phyloP scores from a whole-genome alignment of 1,140 invertebrate genomes.

The Ylistrum balloti region DNA sequence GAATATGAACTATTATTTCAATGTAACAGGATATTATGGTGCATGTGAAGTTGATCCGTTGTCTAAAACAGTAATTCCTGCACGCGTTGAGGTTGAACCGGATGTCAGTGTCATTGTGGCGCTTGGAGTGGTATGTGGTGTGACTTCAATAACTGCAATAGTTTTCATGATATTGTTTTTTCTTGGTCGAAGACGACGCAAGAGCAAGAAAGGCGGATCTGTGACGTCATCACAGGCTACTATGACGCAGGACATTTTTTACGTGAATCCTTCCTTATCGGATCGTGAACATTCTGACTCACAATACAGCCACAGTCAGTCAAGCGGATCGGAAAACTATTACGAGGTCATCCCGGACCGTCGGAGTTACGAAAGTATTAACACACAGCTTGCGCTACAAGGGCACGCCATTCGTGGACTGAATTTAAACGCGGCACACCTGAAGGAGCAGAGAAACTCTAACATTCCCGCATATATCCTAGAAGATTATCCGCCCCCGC shows the following conservation, averaged over 20 bases:
- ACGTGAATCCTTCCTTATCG: conserved; percentile 79
- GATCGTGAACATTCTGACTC: conserved; percentile 73
- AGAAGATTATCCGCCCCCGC: conserved; percentile 78
- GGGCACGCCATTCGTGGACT: conserved; percentile 62
- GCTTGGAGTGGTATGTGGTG: conserved; percentile 75
- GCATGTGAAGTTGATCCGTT: conserved; percentile 78
- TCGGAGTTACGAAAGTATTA: conserved; percentile 79
- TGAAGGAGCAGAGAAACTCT: conserved; percentile 57
- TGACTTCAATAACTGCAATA: conserved; percentile 73
- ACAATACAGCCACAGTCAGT: conserved; percentile 75
- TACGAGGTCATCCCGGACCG: conserved; percentile 80
- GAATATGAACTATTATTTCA: conserved; percentile 78
- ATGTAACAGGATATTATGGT: conserved; percentile 78
- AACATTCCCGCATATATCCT: conserved; percentile 73
- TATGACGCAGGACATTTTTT: conserved; percentile 81
- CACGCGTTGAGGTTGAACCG: conserved; percentile 59
- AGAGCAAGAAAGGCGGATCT: conserved; percentile 72
- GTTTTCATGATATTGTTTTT: conserved; percentile 76
- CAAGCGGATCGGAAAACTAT: conserved; percentile 78
- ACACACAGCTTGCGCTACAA: conserved; percentile 71
- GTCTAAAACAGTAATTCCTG: conserved; percentile 69
- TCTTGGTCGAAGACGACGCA: conserved; percentile 67
- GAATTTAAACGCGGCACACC: conserved; percentile 57
- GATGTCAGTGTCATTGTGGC: conserved; percentile 67
- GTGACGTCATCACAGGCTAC: conserved; percentile 80